phyloP scores from a whole-genome alignment of 2,113 vertebrate species.

The Amphiprion percula region DNA sequence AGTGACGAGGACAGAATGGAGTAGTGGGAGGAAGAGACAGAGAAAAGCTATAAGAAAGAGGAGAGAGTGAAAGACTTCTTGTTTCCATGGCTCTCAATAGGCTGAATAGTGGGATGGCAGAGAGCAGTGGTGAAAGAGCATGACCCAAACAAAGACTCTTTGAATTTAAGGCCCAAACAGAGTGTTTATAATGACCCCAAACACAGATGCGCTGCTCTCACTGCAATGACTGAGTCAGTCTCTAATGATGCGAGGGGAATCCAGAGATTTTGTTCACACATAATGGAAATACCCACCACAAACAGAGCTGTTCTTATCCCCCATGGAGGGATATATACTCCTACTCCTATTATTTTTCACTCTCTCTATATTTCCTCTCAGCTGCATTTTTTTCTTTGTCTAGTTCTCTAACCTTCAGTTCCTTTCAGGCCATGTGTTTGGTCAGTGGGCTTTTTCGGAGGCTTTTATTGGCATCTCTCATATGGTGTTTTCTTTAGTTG shows the following conservation, averaged over 20 bases:
- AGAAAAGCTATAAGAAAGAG: conserved; percentile 61
- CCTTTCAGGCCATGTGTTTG: conserved; percentile 36
- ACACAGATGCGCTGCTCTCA: conserved; percentile 71
- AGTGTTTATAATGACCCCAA: conserved; percentile 75
- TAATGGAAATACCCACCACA: conserved; percentile 66
- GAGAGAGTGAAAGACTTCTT: conserved; percentile 73
- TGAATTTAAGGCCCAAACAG: conserved; percentile 75
- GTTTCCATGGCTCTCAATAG: conserved; percentile 78
- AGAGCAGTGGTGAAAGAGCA: conserved; percentile 74
- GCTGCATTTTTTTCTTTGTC: conserved; percentile 17
- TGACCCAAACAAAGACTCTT: conserved; percentile 79
- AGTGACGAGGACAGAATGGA: conserved; percentile 48
- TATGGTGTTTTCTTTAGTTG: conserved; percentile 4
- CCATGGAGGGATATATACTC: conserved; percentile 50
- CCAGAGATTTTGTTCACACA: conserved; percentile 63
- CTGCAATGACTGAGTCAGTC: conserved; percentile 55
- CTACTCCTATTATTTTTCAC: conserved; percentile 45
- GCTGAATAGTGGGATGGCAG: conserved; percentile 73
- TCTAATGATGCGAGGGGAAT: conserved; percentile 71
- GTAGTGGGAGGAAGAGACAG: conserved; percentile 53
- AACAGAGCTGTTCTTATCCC: conserved; percentile 61
- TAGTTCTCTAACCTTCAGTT: conserved; percentile 38
- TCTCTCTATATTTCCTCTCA: conserved; percentile 44
- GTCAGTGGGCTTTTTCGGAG: conserved; percentile 13
- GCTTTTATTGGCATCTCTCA: conserved; percentile 35